A percentile compares a stretch with the other conserved stretches of the same genome.
These are phyloP conservation scores for Mimachlamys varia DNA, from an alignment of 2,888 invertebrate species.

Conservation along the genomic window DNA sequence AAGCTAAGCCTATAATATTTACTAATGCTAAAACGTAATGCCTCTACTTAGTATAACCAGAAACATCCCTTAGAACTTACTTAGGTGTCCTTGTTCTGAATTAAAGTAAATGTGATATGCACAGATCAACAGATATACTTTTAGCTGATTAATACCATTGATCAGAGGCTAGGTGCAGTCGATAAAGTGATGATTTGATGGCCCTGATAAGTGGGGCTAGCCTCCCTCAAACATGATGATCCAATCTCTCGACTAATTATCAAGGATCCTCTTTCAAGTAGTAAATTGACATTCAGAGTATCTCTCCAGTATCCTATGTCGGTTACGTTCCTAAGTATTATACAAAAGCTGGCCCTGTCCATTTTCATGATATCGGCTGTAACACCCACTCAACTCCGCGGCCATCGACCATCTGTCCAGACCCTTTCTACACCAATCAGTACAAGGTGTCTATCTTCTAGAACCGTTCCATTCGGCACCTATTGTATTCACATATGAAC, in stretches of 20 bases:
- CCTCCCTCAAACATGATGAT: not conserved
- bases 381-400: not conserved
- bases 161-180: not conserved
- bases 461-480: not conserved
- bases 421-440: not conserved
- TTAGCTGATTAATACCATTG: not conserved
- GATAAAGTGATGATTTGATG: not conserved
- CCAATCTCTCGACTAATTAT: not conserved
- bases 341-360: not conserved
- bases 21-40: too few species aligned
- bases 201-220: not conserved
- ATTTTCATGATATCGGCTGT: not conserved
- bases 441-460: not conserved
- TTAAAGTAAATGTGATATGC: not conserved
- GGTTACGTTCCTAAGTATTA: not conserved
- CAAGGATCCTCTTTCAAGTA: not conserved
- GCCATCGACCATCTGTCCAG: not conserved
- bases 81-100: not conserved
- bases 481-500: not conserved
- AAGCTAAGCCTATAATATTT: too few species aligned
- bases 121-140: not conserved
- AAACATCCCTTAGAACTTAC: not conserved
- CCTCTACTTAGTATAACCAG: too few species aligned
- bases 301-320: not conserved
- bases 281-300: constrained; percentile 2